Base-by-base conservation (phyloP, 2,888 invertebrate genomes). In the Deilephila elpenor region DNA sequence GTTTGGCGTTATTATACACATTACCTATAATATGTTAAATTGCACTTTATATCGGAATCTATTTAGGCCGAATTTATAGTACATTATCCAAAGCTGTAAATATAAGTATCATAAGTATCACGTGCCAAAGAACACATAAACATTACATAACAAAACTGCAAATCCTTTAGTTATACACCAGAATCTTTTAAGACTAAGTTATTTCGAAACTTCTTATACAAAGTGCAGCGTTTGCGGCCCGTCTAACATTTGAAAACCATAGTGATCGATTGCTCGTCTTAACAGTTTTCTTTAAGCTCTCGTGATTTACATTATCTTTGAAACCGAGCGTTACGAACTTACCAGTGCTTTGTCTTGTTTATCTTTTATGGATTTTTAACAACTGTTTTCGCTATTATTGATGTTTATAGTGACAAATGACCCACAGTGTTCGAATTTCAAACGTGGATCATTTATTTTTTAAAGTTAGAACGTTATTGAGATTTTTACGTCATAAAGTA, bases 191-290 rank as follows among this genome's bases (percentile, higher is more conserved):
- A 62, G 32, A 62, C 61, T 5, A 5, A 56, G n/a, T 56, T 56
- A 56, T 56, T 56, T 56, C 56, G n/a, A n/a, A 62, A 62, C 29
- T 62, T 34, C 32, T 34, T 62, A 51, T 44, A 70, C 70, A 70
- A 51, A 70, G 70, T 70, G 34, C 14, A 34, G n/a, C 53, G 70
- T 51, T 70, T 44, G 51, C 70, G 51, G 70, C 25, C 70, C 51
- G 44, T 70, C 70, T 44, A 70, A 62, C 61, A 62, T 62, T 62
- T 62, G 61, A 62, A 34, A 34, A 62, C 32, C 61, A 62, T 62
- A 29, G 61, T 62, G 61, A 34, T 61, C 32, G 61, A 61, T 61
- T 34, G 61, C 61, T 34, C 19, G 32, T 34, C 61, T 61, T 60
- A 61, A 61, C 34, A 61, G 34, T 62, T 34, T 62, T 62, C 61